These are phyloP conservation scores for Chelidonichthys spinosus DNA, from an alignment of 2,797 vertebrate genomes.

Conservation along the genomic window DNA sequence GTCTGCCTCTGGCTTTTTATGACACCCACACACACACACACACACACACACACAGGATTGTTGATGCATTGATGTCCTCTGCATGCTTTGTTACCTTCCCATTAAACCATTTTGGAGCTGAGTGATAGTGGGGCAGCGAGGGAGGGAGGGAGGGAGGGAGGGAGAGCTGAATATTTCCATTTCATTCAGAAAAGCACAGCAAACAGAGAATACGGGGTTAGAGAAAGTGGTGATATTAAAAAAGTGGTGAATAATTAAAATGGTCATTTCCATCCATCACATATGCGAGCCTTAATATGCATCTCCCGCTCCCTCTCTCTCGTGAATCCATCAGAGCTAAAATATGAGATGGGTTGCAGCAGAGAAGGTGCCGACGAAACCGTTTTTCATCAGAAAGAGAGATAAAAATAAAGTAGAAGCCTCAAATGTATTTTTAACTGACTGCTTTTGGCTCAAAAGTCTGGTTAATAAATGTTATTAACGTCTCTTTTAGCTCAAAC, in stretches of 20 bases:
- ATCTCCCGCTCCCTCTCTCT: not conserved
- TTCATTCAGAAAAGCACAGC: conserved; percentile 26
- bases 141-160: conserved; percentile 11
- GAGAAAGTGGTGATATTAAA: conserved; percentile 10
- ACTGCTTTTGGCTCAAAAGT: not conserved
- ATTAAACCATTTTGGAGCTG: conserved; percentile 69
- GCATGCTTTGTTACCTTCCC: conserved; percentile 67
- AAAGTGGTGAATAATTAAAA: conserved; percentile 44
- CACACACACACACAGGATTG: conserved; percentile 11
- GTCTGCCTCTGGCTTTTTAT: conserved; percentile 10
- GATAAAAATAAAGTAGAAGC: not conserved
- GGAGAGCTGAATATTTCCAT: conserved; percentile 27
- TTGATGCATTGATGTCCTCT: conserved; percentile 54
- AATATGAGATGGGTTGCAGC: not conserved
- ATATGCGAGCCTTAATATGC: not conserved
- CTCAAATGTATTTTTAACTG: not conserved
- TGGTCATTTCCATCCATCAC: conserved; percentile 12
- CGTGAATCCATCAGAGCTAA: not conserved
- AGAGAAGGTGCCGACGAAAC: not conserved
- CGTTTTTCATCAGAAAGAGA: not conserved
- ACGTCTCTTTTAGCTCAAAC: not conserved
- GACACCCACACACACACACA: conserved; percentile 2
- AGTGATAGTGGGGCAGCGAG: conserved; percentile 51
- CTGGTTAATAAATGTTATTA: not conserved
- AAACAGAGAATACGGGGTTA: not conserved